phyloP scores from a whole-genome alignment of 2,888 invertebrate species.

The Timandra comae region DNA sequence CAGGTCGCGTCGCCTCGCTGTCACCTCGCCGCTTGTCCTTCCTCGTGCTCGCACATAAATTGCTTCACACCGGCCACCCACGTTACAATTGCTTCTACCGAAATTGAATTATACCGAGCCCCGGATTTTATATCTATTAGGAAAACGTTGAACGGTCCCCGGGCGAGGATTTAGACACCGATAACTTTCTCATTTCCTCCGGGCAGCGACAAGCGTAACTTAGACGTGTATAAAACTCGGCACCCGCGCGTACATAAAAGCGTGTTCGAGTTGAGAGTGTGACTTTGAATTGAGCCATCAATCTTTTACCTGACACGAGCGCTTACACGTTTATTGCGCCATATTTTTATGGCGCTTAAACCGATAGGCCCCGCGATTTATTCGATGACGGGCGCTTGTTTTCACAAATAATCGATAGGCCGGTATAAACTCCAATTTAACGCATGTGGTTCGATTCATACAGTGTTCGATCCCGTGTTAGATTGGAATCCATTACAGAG shows the following conservation, averaged over 20 bases:
- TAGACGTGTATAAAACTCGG: slow-evolving; percentile 44
- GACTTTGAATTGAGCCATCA: slow-evolving; percentile 50
- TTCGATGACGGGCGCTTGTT: slow-evolving; percentile 22
- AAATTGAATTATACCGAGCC: slow-evolving; percentile 68
- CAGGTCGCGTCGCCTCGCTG: slow-evolving; percentile 13
- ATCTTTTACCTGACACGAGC: slow-evolving; percentile 49
- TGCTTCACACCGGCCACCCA: slow-evolving; percentile 29
- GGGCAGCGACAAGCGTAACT: slow-evolving; percentile 47
- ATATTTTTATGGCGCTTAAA: slow-evolving; percentile 37
- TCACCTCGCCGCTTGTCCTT: slow-evolving; percentile 16
- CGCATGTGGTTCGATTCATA: slow-evolving; percentile 4
- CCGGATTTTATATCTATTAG: slow-evolving; percentile 72
- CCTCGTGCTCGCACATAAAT: slow-evolving; percentile 53
- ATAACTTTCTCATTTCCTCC: slow-evolving; percentile 74
- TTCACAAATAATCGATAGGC: slow-evolving; percentile 10
- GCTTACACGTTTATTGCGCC: slow-evolving; percentile 39
- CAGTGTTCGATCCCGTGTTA: slow-evolving; percentile 4
- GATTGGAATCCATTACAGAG: slow-evolving; percentile 8
- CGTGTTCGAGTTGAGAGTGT: slow-evolving; percentile 28
- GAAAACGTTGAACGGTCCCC: slow-evolving; percentile 57
- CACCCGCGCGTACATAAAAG: slow-evolving; percentile 40
- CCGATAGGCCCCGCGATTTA: slow-evolving; percentile 22
- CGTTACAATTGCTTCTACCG: slow-evolving; percentile 39
- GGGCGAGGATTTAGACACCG: slow-evolving; percentile 66
- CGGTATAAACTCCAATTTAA: slow-evolving; percentile 3